Evolutionary conservation across 2,888 invertebrate genomes (phyloP), one percentile per base, ranked within the genome.

Genomic region (Cremastinae sp.): DNA sequence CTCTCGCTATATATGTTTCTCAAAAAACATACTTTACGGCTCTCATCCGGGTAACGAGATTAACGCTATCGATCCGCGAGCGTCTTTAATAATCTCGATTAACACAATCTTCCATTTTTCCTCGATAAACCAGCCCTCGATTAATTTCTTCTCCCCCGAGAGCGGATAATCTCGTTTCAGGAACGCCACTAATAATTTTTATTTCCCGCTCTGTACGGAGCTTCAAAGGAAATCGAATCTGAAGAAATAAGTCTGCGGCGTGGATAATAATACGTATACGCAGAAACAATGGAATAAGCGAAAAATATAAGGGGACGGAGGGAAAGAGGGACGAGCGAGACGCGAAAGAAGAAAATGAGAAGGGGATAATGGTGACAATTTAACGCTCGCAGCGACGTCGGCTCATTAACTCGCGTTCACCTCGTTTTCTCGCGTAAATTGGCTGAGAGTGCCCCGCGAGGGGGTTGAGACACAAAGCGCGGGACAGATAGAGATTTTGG

Each of bases 41-140:
- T 82, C 82, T 83, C n/a, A n/a, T n/a, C n/a, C n/a, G n/a, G n/a
- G n/a, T 87, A 86, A 86, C 85, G 85, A 86, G 85, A 86, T 86
- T 85, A 85, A 87, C 85, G 84, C 84, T 85, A 87, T 86, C 84
- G 82, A 74, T 78, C 82, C 77, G 68, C 58, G 81, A 80, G 84
- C 81, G 82, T 3, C 5, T 83, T 81, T 85, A 84, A 85, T 85
- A 82, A 82, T 78, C 77, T 81, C 82, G 84, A 84, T 85, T 84
- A 81, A 84, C 84, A 80, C 78, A 75, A 78, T 45, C 53, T 66
- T 34, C 16, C 64, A 16, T 16, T 65, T 38, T 62, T 22, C 38
- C 36, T 47, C 8, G n/a, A n/a, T n/a, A n/a, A n/a, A n/a, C n/a
- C n/a, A n/a, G n/a, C n/a, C n/a, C n/a, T n/a, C n/a, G n/a, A n/a